Percentiles rank a stretch among this genome's conserved stretches.
Conservation (phyloP, 2,113 vertebrate species). For the Procavia capensis region DNA sequence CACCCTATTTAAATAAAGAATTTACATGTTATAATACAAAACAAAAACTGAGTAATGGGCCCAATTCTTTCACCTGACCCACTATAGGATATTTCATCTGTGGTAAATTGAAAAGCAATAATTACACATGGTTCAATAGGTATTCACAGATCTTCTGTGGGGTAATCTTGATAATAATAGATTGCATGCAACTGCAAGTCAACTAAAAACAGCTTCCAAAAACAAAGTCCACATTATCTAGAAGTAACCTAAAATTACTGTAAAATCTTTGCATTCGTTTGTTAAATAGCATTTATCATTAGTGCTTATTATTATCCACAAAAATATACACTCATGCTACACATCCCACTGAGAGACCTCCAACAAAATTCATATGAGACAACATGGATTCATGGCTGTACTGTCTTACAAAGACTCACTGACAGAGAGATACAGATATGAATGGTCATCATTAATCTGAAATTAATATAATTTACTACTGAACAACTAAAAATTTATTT, state of each 20-base stretch:
- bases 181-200: slow-evolving; percentile 49
- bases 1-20: not conserved
- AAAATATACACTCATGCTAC: slow-evolving; percentile 42
- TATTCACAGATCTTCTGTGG: not conserved
- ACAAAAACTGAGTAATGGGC: not conserved
- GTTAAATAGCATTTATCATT: slow-evolving; percentile 48
- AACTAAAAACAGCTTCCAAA: slow-evolving; percentile 60
- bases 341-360: slow-evolving; percentile 4
- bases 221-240: slow-evolving; percentile 34
- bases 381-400: not conserved
- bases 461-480: slow-evolving; percentile 24
- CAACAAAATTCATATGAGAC: not conserved
- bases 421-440: not conserved
- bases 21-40: slow-evolving; percentile 7
- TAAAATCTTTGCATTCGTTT: slow-evolving; percentile 50
- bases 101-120: slow-evolving; percentile 37
- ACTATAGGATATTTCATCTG: not conserved
- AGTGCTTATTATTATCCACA: slow-evolving; percentile 31
- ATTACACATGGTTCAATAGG: not conserved
- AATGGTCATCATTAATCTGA: not conserved
- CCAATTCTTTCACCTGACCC: not conserved
- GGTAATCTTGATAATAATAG: slow-evolving; percentile 61
- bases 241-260: slow-evolving; percentile 65
- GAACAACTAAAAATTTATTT: slow-evolving; percentile 33
- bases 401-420: not conserved